Evolutionary conservation across 2,888 invertebrate genomes (phyloP), one percentile per base, ranked within the genome.

Genomic region (Agrochola circellaris): DNA sequence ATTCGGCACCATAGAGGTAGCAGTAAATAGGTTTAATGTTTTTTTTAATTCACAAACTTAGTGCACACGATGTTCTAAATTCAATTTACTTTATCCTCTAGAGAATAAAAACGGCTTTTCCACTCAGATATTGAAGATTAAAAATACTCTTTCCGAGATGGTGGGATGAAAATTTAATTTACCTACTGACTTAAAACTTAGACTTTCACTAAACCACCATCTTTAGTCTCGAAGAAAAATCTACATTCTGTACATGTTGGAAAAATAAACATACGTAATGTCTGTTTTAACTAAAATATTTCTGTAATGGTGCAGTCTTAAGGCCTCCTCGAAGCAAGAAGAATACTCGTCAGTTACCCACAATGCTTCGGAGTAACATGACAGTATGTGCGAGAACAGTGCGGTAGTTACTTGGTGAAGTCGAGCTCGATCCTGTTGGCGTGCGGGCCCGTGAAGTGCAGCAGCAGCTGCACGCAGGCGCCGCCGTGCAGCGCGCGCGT

Each of bases 391-490:
- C 23, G 23, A 54, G 23, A 2, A 11, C 23, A 54, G 56, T 5
- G 56, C 5, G 0, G 56, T n/a, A 56, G 15, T 6, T 26, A 58
- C 96, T 89, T 97, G 84, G 97, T 98, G 89, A 98, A 98, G 93
- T 99, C 98, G 90, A 98, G 97, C 93, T 99, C 99, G 38, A 99
- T 95, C 82, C 97, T 97, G 92, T 97, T 97, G 0, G 99, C 99
- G 48, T 98, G 97, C 0, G 99, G 98, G 1, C 98, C 98, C n/a
- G 92, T 98, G 93, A 99, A 99, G 94, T 99, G 99, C 89, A 99
- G 97, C 75, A 98, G 97, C 90, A 99, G 97, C 94, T 99, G 99
- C 30, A 99, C 97, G 91, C 99, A 99, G 67, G 98, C 97, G 76
- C 98, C 98, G 83, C 97, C 97, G 92, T 99, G 98, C 72, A 99